A percentile compares a stretch with the other conserved stretches of the same genome.
phyloP scores from a whole-genome alignment of 2,113 vertebrate genomes.

The Carlito syrichta region DNA sequence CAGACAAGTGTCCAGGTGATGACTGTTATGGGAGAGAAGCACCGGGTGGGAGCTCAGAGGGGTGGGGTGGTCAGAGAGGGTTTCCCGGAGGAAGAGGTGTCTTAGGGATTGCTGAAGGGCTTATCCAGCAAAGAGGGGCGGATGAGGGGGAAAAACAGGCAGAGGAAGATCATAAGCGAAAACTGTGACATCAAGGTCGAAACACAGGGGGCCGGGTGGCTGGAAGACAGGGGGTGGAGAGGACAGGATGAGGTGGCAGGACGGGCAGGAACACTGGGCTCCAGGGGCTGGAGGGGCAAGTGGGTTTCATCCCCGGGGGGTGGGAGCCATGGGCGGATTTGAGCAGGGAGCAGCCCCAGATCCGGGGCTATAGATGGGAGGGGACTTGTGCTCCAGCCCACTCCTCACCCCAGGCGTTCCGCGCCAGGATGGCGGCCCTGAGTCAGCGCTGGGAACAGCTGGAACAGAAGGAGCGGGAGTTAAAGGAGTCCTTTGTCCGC shows the following conservation, averaged over 20 bases:
- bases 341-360: not conserved
- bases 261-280: not conserved
- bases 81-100: slow-evolving; percentile 21
- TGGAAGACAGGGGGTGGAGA: not conserved
- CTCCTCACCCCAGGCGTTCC: slow-evolving; percentile 74
- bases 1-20: no score
- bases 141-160: not conserved
- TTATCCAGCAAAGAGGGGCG: not conserved
- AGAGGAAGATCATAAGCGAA: not conserved
- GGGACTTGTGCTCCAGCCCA: rapidly evolving
- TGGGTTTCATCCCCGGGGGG: not conserved
- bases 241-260: not conserved
- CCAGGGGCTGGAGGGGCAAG: rapidly evolving
- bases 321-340: not conserved
- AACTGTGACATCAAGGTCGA: not conserved
- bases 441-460: slow-evolving; percentile 71
- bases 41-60: not conserved
- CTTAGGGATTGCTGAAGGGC: not conserved
- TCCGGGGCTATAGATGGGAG: not conserved
- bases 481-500: slow-evolving; percentile 60
- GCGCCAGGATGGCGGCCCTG: slow-evolving; percentile 72
- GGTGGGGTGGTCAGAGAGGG: not conserved
- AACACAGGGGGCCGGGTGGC: not conserved
- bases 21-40: not conserved
- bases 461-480: slow-evolving; percentile 67